These are phyloP conservation scores for Zeuzera pyrina DNA, from an alignment of 2,888 invertebrate genomes.

Conservation along the genomic window DNA sequence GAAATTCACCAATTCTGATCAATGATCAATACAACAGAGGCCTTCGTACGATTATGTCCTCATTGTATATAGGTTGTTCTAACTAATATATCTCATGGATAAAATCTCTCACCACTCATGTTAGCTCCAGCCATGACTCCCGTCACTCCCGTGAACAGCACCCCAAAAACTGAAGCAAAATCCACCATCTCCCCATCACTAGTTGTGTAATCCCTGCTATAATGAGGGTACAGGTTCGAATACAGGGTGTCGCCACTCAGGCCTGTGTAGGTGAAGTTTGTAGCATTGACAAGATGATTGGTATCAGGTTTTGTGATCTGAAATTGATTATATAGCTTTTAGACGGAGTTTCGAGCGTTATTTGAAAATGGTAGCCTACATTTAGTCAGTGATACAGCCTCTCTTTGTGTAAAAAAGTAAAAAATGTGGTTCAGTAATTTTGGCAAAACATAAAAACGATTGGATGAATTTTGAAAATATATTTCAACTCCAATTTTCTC, in stretches of 20 bases:
- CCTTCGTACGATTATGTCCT: too few relatives aligned
- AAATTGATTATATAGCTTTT: conserved; percentile 20
- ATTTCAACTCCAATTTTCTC: too few relatives aligned
- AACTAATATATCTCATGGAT: conserved; percentile 2
- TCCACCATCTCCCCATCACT: conserved; percentile 76
- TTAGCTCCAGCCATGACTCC: conserved; percentile 99
- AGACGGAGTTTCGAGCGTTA: too few relatives aligned
- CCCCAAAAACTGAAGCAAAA: conserved; percentile 97
- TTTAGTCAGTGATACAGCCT: too few relatives aligned
- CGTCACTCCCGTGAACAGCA: conserved; percentile 97
- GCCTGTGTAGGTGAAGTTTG: conserved; percentile 82
- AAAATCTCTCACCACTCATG: conserved; percentile 85
- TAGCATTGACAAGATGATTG: conserved; percentile 72
- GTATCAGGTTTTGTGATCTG: conserved; percentile 85
- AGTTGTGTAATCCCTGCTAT: conserved; percentile 85
- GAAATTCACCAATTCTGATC: too few relatives aligned
- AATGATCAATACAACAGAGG: too few relatives aligned
- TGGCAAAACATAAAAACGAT: too few relatives aligned
- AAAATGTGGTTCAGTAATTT: too few relatives aligned
- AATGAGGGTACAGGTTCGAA: conserved; percentile 83
- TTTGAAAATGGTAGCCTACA: too few relatives aligned
- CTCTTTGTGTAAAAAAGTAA: too few relatives aligned
- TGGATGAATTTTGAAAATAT: too few relatives aligned
- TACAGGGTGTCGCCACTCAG: conserved; percentile 79
- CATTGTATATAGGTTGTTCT: not conserved